Evolutionary conservation across 2,888 invertebrate genomes (phyloP), one percentile per base, ranked within the genome.

Genomic region (Mimumesa dahlbomi): DNA sequence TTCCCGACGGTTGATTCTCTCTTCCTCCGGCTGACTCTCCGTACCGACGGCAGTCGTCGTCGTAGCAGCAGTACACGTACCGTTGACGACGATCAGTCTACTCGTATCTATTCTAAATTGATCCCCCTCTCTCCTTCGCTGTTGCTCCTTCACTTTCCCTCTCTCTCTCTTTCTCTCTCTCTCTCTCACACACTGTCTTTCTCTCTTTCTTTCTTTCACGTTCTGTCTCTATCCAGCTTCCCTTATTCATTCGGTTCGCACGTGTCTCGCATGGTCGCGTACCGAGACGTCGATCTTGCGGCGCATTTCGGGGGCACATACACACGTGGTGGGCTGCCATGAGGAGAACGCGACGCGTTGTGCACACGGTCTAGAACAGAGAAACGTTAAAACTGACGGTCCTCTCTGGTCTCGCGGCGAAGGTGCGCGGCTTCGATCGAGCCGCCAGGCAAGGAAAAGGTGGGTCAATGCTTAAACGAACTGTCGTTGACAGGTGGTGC

Each of bases 401-500:
- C 49, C 18, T 68, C 18, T 68, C 43, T 62, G 49, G 59, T 46
- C 62, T 53, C 38, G 38, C 40, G 38, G 29, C 42, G 53, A 45
- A 22, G 31, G 40, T 45, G 50, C 29, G 46, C 42, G 52, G 54
- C 59, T 74, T 73, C 73, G 57, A 81, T 74, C 63, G 57, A 31
- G 25, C 18, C 40, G 38, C 48, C 7, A 29, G 40, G 31, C 29
- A 29, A 36, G 50, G 22, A 48, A 56, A 70, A 78, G 72, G 66
- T 73, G 42, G 65, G 54, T 64, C 42, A 43, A 59, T 58, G 69
- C 54, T 46, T 38, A 38, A 16, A 58, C 52, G 45, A 45, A 46
- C 52, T 40, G 52, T 49, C 57, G 53, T 63, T 69, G 71, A 56
- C 71, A 64, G 45, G 38, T 43, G 42, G 53, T 49, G 65, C 66